A percentile compares a stretch with the other conserved stretches of the same genome.
Conservation (phyloP, 2,888 invertebrate species). For the Drosophila ochracea region DNA sequence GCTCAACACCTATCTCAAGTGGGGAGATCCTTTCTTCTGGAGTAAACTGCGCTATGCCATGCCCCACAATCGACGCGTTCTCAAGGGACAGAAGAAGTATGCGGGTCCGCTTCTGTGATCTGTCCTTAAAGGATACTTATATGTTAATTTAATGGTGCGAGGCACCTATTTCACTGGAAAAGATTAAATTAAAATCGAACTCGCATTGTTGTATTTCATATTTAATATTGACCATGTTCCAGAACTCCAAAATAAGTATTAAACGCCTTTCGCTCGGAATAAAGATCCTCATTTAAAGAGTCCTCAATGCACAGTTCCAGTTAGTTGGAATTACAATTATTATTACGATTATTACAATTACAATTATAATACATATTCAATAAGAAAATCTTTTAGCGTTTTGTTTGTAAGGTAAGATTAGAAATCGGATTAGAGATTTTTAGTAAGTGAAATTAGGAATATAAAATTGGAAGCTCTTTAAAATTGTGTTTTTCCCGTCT, state of each 20-base stretch:
- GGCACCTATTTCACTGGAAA: not conserved
- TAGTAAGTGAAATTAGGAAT: not conserved
- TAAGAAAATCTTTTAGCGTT: not conserved
- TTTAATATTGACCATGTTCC: not conserved
- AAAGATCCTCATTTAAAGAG: too few species aligned
- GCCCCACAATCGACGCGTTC: constrained; percentile 86
- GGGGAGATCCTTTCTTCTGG: constrained; percentile 93
- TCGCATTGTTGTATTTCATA: not conserved
- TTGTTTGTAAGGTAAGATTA: not conserved
- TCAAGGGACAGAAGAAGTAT: constrained; percentile 70
- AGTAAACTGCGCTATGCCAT: constrained; percentile 90
- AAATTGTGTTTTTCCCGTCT: not conserved
- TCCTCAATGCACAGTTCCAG: not conserved
- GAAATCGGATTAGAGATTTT: not conserved
- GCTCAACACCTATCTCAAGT: constrained; percentile 91
- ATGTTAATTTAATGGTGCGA: not conserved
- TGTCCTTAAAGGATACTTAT: not conserved
- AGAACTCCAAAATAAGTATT: not conserved
- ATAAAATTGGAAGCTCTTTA: not conserved
- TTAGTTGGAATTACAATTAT: not conserved
- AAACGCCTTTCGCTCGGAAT: not conserved
- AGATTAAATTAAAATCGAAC: not conserved
- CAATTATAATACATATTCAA: not conserved
- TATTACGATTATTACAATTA: not conserved
- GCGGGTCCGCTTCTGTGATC: constrained; percentile 61